phyloP scores from a whole-genome alignment of 1,140 invertebrate species.

The Diuraphis noxia region DNA sequence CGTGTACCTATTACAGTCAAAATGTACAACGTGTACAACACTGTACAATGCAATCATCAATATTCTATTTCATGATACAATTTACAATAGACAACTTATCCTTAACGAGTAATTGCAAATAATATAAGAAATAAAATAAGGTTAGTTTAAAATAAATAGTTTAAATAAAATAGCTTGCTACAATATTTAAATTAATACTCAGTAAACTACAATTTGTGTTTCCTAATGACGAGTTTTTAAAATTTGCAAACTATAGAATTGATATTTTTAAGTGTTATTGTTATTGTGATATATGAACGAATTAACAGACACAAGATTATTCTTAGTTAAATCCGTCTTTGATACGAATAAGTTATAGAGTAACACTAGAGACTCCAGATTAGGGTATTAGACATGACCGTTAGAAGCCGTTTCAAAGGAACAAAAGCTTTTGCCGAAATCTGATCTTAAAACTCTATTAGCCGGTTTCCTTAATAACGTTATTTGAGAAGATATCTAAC shows the following conservation, averaged over 20 bases:
- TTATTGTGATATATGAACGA: neutral
- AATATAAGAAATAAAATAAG: too few species aligned
- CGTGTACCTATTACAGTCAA: neutral
- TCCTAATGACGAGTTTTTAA: neutral
- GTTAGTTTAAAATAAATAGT: too few species aligned
- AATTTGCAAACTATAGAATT: neutral
- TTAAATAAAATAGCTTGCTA: too few species aligned
- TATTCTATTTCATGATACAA: neutral
- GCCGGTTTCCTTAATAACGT: neutral
- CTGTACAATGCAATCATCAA: neutral
- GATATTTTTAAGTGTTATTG: neutral
- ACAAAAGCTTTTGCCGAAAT: slow-evolving; percentile 44
- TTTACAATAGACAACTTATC: too few species aligned
- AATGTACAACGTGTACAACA: neutral
- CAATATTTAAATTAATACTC: neutral
- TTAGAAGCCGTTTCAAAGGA: slow-evolving; percentile 15
- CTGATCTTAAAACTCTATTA: slow-evolving; percentile 41
- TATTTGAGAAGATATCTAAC: slow-evolving; percentile 23
- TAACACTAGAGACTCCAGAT: neutral
- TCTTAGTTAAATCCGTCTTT: neutral
- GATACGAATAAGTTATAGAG: neutral
- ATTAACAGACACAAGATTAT: neutral
- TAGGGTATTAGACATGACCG: neutral
- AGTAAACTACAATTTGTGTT: neutral
- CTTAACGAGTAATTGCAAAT: too few species aligned